Conservation (phyloP, 2,888 invertebrate genomes). For the Glyphotaelius pellucidus region DNA sequence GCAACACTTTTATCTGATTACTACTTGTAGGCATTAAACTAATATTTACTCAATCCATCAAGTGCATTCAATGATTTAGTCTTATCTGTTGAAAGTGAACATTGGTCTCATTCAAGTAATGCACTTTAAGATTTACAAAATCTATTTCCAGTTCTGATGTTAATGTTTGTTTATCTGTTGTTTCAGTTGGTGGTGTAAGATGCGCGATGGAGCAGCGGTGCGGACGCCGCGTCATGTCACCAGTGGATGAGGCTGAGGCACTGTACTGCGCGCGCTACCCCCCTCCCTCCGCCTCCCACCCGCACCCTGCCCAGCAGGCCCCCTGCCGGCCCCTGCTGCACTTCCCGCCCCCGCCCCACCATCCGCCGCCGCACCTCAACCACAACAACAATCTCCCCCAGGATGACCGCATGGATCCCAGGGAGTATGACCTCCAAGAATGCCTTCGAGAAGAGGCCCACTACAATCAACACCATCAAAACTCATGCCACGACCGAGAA, state of each 20-base stretch:
- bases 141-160: background rate
- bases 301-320: conserved; percentile 55
- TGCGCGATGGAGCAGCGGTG: conserved; percentile 79
- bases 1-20: background rate
- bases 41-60: background rate
- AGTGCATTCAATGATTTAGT: background rate
- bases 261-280: conserved; percentile 63
- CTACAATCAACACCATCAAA: conserved; percentile 67
- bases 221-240: conserved; percentile 76
- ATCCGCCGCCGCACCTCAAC: conserved; percentile 76
- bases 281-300: conserved; percentile 41
- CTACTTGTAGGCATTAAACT: background rate
- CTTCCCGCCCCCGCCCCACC: conserved; percentile 86
- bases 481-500: conserved; percentile 68
- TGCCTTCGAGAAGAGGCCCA: conserved; percentile 67
- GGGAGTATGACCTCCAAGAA: conserved; percentile 63
- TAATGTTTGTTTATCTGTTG: conserved; percentile 37
- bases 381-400: conserved; percentile 72
- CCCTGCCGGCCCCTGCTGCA: conserved; percentile 78
- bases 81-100: background rate
- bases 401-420: conserved; percentile 56
- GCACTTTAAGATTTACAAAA: background rate
- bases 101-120: background rate
- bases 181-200: conserved; percentile 68
- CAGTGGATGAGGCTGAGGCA: conserved; percentile 78